phyloP scores from a whole-genome alignment of 2,113 vertebrate species.

The Excalfactoria chinensis region DNA sequence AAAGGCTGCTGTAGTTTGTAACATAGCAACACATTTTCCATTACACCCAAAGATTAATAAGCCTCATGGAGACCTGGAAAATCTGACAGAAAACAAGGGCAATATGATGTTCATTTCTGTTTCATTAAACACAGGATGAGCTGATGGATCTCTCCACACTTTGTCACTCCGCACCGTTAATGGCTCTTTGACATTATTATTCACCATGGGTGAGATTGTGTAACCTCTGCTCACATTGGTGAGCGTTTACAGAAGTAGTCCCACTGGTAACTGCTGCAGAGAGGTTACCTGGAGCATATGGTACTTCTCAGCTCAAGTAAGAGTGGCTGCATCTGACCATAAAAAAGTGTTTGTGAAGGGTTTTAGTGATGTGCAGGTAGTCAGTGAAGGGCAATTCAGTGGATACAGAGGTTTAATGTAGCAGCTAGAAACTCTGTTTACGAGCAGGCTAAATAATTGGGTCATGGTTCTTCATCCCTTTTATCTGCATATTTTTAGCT shows the following conservation, averaged over 20 bases:
- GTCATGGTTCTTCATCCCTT: neutral
- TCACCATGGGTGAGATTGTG: slow-evolving; percentile 47
- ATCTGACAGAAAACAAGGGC: slow-evolving; percentile 69
- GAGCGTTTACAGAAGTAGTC: slow-evolving; percentile 36
- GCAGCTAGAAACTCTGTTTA: neutral
- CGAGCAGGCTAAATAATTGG: neutral
- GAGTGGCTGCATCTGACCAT: neutral
- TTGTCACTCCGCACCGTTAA: slow-evolving; percentile 60
- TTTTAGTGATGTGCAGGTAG: neutral
- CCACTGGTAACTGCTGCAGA: slow-evolving; percentile 26
- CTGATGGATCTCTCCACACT: slow-evolving; percentile 51
- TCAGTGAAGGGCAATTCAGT: neutral
- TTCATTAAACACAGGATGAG: slow-evolving; percentile 71
- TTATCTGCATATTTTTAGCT: neutral
- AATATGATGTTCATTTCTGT: slow-evolving; percentile 67
- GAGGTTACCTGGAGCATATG: slow-evolving; percentile 56
- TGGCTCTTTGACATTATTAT: slow-evolving; percentile 46
- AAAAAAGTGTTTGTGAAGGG: neutral
- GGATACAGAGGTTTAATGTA: neutral
- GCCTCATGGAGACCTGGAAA: slow-evolving; percentile 40
- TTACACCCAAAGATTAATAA: slow-evolving; percentile 72
- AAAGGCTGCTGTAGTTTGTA: slow-evolving; percentile 23
- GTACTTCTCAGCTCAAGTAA: slow-evolving; percentile 29
- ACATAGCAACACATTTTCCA: slow-evolving; percentile 65
- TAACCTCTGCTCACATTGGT: slow-evolving; percentile 59